Evolutionary conservation across 2,113 vertebrate species (phyloP), one percentile per base, ranked within the genome.

Genomic region (Aspiorhynchus laticeps): DNA sequence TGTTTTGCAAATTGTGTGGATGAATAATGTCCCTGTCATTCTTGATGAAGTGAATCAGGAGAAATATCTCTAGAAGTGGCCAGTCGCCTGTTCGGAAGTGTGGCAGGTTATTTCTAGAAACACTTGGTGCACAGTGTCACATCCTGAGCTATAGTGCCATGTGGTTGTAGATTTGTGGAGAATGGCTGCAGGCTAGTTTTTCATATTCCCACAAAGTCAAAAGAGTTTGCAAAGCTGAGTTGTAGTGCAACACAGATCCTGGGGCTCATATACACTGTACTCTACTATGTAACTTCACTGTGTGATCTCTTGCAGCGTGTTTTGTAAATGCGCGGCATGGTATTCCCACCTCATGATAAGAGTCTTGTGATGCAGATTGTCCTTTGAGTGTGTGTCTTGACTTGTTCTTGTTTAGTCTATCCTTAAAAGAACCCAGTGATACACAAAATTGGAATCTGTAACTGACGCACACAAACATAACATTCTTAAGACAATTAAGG

Each of bases 311-410:
- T 69, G 10, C 6, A n/a, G 7, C 2, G 11, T 26, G 46, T 38
- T 33, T 61, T 53, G 46, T 53, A 26, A 63, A 14, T 61, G 21
- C n/a, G 0, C 15, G 24, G 38, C 33, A 80, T 80, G 33, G 11
- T 61, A 73, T 84, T 74, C 21, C 21, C 21, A 4, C 12, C 67
- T 53, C 48, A 84, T 74, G 82, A 84, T 74, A 21, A 38, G 65
- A 12, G 82, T 74, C 67, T 74, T 84, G 69, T 84, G 82, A 84
- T 84, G 67, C 69, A 71, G 80, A 71, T 24, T 83, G 80, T 51
- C 80, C 1, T 61, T 81, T 81, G 3, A 36, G 12, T 61, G 53
- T 61, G 59, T 67, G 17, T 67, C 38, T 43, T 67, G 80, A 61
- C 28, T 56, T 80, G 19, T 12, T 48, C 26, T 69, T 51, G 61